Evolutionary conservation across 2,888 invertebrate genomes (phyloP).

Genomic region (Leucoptera coffeella): DNA sequence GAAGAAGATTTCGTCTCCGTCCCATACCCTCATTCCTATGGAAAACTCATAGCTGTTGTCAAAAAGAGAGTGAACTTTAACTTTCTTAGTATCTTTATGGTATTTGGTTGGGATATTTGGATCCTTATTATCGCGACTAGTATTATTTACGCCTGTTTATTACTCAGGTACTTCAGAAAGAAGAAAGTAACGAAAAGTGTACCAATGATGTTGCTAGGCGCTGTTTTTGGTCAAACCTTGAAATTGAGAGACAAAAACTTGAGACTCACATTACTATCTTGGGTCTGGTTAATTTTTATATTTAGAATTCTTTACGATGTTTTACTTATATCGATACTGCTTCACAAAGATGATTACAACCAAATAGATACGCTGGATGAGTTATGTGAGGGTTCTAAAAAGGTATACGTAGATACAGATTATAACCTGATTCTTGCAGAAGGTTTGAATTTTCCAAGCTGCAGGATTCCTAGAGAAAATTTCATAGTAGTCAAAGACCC

Average conservation of each 20-base stretch:
- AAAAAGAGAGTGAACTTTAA: constrained; percentile 1
- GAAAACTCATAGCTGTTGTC: constrained; percentile 1
- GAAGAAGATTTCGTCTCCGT: not conserved
- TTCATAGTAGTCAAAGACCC: constrained; percentile 2
- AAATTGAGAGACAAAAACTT: constrained; percentile 1
- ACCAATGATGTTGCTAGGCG: not conserved
- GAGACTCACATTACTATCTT: constrained; percentile 1
- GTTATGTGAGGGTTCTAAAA: constrained; percentile 1
- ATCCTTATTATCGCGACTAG: not conserved
- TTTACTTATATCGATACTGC: constrained; percentile 1
- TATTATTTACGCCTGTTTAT: not conserved
- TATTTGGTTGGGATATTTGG: constrained; percentile 1
- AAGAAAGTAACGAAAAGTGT: not conserved
- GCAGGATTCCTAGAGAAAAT: constrained; percentile 1
- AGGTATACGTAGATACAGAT: not conserved
- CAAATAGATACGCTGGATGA: constrained; percentile 2
- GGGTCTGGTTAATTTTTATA: constrained; percentile 3
- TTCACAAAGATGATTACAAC: constrained; percentile 1
- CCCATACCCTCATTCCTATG: constrained; percentile 1
- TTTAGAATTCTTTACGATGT: not conserved
- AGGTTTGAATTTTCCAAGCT: constrained; percentile 1
- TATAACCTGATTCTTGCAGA: not conserved
- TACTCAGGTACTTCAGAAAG: not conserved
- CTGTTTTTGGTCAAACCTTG: constrained; percentile 1
- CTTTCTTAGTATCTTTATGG: not conserved